Conservation (phyloP, 2,113 vertebrate species). For the Irena cyanogastra region DNA sequence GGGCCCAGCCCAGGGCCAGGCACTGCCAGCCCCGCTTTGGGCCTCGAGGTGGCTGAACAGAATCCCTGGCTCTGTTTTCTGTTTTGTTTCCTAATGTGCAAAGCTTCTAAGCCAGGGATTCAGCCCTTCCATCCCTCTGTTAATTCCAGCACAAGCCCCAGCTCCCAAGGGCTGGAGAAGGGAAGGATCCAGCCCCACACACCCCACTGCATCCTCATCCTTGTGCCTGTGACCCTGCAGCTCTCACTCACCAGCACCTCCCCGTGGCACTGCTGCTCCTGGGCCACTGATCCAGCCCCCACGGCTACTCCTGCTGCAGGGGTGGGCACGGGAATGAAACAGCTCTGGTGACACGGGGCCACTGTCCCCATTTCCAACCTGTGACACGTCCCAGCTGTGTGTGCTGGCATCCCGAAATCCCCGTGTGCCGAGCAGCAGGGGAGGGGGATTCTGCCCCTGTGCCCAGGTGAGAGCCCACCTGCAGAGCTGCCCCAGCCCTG, state of each 20-base stretch:
- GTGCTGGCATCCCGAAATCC: neutral
- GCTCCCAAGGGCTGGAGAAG: neutral
- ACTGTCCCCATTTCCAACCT: neutral
- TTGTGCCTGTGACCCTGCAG: rapidly evolving
- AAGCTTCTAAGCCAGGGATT: neutral
- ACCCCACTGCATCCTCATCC: neutral
- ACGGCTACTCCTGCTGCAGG: neutral
- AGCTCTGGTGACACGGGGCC: neutral
- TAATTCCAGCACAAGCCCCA: neutral
- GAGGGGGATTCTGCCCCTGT: rapidly evolving
- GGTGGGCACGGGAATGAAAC: neutral
- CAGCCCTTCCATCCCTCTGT: neutral
- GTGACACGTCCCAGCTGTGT: neutral
- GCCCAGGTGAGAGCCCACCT: neutral
- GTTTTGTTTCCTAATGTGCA: too few relatives aligned
- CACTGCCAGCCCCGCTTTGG: rapidly evolving
- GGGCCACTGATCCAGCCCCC: neutral
- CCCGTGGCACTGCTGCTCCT: rapidly evolving
- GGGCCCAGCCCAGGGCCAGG: rapidly evolving
- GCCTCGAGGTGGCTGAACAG: rapidly evolving
- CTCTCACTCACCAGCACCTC: rapidly evolving
- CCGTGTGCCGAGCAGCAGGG: rapidly evolving
- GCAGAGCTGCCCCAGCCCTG: neutral
- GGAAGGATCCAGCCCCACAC: neutral
- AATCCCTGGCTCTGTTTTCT: rapidly evolving